phyloP scores from a whole-genome alignment of 2,888 invertebrate species.

The Zhengitettix transpicula region DNA sequence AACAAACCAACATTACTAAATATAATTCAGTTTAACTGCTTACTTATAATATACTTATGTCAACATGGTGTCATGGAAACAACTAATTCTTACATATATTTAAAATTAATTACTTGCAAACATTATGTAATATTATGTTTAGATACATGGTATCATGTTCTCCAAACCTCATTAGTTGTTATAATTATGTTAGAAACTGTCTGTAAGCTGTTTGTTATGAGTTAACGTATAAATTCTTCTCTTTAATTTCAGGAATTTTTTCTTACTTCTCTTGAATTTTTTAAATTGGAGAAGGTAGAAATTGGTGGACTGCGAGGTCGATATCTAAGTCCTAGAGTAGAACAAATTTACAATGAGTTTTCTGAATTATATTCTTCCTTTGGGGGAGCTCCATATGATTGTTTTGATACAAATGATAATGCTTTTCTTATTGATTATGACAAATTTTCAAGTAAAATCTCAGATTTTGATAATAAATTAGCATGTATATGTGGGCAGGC shows the following conservation, averaged over 20 bases:
- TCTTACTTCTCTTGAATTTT: slow-evolving; percentile 60
- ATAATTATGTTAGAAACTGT: too few relatives aligned
- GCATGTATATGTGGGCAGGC: slow-evolving; percentile 66
- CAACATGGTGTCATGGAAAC: too few relatives aligned
- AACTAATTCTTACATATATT: too few relatives aligned
- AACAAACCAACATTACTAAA: too few relatives aligned
- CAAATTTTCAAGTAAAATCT: slow-evolving; percentile 41
- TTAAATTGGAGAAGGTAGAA: slow-evolving; percentile 73
- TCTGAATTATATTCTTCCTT: slow-evolving; percentile 26
- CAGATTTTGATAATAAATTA: slow-evolving; percentile 59
- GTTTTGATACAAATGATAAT: slow-evolving; percentile 50
- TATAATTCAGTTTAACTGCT: too few relatives aligned
- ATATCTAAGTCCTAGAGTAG: slow-evolving; percentile 34
- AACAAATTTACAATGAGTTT: slow-evolving; percentile 24
- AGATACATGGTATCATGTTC: too few relatives aligned
- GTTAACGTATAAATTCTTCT: too few relatives aligned
- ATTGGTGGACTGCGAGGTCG: slow-evolving; percentile 53
- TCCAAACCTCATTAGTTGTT: too few relatives aligned
- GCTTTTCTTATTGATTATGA: slow-evolving; percentile 48
- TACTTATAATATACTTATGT: too few relatives aligned
- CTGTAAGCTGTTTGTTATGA: too few relatives aligned
- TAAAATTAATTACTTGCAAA: too few relatives aligned
- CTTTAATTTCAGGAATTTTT: slow-evolving; percentile 39
- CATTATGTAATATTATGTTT: too few relatives aligned
- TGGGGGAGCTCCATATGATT: slow-evolving; percentile 47